Conservation (phyloP, 2,113 vertebrate species). For the Neofelis nebulosa region DNA sequence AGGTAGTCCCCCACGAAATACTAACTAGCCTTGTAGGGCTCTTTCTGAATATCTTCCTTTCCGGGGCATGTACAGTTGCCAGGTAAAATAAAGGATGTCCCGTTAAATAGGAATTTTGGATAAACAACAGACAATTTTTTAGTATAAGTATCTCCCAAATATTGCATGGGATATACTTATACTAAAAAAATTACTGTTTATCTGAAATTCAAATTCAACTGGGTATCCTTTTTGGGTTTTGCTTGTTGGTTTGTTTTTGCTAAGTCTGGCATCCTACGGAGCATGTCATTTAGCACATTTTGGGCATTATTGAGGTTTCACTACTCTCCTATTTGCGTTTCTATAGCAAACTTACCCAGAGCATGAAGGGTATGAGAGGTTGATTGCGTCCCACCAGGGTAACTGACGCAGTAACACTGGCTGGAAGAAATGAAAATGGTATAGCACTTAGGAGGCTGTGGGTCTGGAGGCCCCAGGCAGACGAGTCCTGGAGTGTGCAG, state of each 20-base stretch:
- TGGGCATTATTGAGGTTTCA: neutral
- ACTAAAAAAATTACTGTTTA: neutral
- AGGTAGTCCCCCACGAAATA: neutral
- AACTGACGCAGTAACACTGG: neutral
- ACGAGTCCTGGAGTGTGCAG: neutral
- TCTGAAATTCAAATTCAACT: neutral
- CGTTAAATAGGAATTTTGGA: neutral
- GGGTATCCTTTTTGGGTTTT: neutral
- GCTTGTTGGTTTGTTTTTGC: neutral
- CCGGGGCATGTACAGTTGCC: neutral
- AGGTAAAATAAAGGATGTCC: neutral
- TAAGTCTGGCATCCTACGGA: neutral
- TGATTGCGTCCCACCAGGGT: neutral
- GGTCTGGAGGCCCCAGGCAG: accelerated
- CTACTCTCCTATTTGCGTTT: neutral
- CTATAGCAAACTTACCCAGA: neutral
- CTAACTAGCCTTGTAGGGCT: neutral
- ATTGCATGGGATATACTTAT: neutral
- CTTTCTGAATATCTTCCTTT: neutral
- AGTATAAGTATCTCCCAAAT: neutral
- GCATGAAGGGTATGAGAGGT: neutral
- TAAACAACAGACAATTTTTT: neutral
- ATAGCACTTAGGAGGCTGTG: neutral
- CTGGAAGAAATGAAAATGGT: neutral
- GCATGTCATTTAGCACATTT: neutral